These are phyloP conservation scores for Conops quadrifasciatus DNA, from an alignment of 2,888 invertebrate genomes.

Conservation along the genomic window DNA sequence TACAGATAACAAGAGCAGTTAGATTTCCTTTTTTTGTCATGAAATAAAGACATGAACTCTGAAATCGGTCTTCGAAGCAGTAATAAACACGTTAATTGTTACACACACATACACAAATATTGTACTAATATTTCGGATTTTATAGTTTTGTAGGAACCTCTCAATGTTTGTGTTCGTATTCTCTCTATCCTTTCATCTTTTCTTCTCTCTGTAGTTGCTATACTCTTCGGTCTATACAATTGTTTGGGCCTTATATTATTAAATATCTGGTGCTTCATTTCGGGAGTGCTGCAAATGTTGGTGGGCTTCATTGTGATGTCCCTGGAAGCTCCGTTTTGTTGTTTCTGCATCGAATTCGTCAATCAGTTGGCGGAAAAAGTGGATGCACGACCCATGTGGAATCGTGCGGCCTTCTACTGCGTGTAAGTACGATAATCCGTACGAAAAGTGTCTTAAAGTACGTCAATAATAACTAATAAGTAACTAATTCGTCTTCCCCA, in stretches of 20 bases:
- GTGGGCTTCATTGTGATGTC: constrained; percentile 88
- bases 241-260: constrained; percentile 73
- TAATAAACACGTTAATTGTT: too few species aligned
- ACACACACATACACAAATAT: too few species aligned
- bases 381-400: constrained; percentile 87
- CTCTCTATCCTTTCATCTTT: neutral
- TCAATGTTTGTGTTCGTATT: too few species aligned
- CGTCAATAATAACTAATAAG: neutral
- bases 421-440: too few species aligned
- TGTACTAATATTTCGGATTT: too few species aligned
- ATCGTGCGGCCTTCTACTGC: constrained; percentile 85
- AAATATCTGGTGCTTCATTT: constrained; percentile 74
- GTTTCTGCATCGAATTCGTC: constrained; percentile 94
- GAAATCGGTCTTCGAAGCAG: too few species aligned
- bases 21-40: too few species aligned
- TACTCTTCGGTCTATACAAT: constrained; percentile 82
- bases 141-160: too few species aligned
- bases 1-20: too few species aligned
- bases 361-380: constrained; percentile 84
- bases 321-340: constrained; percentile 97
- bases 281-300: constrained; percentile 87
- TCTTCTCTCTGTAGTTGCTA: constrained; percentile 75
- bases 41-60: too few species aligned
- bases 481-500: constrained; percentile 59
- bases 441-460: too few species aligned